Percentiles rank a stretch among this genome's conserved stretches.
These are phyloP conservation scores for Eupithecia centaureata DNA, from an alignment of 2,888 invertebrate genomes.

Conservation along the genomic window DNA sequence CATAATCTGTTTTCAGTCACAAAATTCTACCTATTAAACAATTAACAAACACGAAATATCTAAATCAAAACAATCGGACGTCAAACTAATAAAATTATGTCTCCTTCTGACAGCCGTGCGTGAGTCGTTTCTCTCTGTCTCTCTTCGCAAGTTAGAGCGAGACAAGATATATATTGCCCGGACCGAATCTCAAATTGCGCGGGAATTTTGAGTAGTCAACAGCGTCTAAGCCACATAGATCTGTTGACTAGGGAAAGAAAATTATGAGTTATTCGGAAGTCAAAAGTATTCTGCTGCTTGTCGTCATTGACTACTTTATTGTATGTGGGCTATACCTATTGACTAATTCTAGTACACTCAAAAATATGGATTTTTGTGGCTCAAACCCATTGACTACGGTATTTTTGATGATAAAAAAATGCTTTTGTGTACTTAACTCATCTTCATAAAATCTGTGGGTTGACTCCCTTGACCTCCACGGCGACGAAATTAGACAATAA, in stretches of 20 bases:
- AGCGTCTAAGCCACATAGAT: conserved; percentile 3
- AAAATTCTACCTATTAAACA: not conserved
- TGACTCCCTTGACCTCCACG: not conserved
- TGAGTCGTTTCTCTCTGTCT: not conserved
- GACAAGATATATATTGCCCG: not conserved
- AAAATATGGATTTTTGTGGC: not conserved
- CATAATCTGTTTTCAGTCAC: not conserved
- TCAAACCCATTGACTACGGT: not conserved
- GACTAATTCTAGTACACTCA: not conserved
- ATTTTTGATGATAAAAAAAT: not conserved
- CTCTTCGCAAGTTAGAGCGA: not conserved
- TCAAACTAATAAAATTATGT: not conserved
- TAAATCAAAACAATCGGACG: not conserved
- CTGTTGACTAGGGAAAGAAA: not conserved
- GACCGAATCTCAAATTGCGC: not conserved
- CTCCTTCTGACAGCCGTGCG: not conserved
- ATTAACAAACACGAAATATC: not conserved
- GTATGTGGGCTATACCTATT: not conserved
- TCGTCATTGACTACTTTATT: not conserved
- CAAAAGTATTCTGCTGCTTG: not conserved
- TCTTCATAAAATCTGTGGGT: not conserved
- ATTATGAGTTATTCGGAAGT: not conserved
- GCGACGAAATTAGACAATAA: not conserved
- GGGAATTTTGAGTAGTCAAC: not conserved
- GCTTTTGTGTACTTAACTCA: conserved; percentile 6